phyloP scores from a whole-genome alignment of 2,888 invertebrate species.

The Oscheius myriophilus region DNA sequence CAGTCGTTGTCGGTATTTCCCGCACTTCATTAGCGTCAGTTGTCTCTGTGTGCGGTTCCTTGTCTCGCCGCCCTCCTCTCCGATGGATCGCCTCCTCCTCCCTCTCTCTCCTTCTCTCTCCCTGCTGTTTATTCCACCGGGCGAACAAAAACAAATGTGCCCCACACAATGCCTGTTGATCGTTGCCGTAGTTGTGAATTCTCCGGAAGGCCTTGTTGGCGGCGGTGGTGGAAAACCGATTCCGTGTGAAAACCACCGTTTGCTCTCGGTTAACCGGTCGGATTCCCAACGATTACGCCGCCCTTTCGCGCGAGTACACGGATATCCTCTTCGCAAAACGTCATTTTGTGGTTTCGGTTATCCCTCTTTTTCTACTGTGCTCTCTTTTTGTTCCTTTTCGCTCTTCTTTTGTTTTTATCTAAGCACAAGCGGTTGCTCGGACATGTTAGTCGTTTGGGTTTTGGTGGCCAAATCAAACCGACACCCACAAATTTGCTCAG shows the following conservation, averaged over 20 bases:
- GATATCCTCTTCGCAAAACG: background rate
- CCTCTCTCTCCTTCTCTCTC: background rate
- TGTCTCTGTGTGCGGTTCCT: background rate
- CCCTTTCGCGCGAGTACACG: background rate
- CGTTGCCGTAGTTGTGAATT: too few species aligned
- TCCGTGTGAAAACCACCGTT: constrained; percentile 21
- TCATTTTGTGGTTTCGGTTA: background rate
- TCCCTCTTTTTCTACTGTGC: background rate
- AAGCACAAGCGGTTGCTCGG: background rate
- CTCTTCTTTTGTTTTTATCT: background rate
- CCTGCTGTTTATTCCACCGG: too few species aligned
- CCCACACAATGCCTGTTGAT: too few species aligned
- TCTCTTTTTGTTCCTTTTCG: background rate
- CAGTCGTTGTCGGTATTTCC: too few species aligned
- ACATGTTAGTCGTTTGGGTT: too few species aligned
- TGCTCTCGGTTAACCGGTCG: background rate
- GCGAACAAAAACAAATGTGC: too few species aligned
- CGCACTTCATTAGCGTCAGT: too few species aligned
- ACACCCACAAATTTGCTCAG: too few species aligned
- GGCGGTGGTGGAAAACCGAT: constrained; percentile 24
- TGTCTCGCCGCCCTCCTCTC: constrained; percentile 1
- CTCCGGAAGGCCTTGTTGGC: background rate
- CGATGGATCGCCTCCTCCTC: background rate
- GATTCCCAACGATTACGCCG: constrained; percentile 2
- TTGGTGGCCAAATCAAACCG: too few species aligned